Evolutionary conservation across 2,797 vertebrate species (phyloP).

Genomic region (Babyrousa celebensis): DNA sequence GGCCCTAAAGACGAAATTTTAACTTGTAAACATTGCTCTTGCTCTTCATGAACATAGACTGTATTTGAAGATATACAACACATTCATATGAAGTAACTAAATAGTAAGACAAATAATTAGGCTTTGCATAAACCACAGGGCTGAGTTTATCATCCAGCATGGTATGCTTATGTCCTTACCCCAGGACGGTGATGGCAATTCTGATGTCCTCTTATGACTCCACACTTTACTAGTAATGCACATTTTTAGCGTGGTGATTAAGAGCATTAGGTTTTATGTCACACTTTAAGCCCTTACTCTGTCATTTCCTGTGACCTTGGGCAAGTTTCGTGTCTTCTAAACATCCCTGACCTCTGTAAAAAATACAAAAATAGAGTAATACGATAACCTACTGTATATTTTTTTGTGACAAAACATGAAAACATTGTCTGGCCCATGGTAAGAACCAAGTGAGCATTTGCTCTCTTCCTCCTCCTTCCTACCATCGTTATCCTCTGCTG

Average conservation of each 20-base stretch:
- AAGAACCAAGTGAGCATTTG: neutral
- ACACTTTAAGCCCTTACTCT: neutral
- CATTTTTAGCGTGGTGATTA: neutral
- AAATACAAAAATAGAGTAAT: neutral
- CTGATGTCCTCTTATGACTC: neutral
- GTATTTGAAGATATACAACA: slow-evolving; percentile 48
- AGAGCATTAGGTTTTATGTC: neutral
- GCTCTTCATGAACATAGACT: neutral
- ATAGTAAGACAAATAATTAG: slow-evolving; percentile 20
- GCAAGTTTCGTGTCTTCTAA: neutral
- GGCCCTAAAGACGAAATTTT: slow-evolving; percentile 32
- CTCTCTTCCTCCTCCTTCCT: neutral
- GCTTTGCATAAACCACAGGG: neutral
- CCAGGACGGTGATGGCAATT: neutral
- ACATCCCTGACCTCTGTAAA: neutral
- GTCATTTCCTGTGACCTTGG: neutral
- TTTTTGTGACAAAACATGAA: neutral
- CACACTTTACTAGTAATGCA: neutral
- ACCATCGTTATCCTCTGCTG: neutral
- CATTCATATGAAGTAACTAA: slow-evolving; percentile 19
- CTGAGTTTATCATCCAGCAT: neutral
- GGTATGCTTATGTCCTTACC: neutral
- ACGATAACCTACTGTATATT: neutral
- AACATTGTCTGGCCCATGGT: neutral
- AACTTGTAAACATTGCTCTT: neutral